These are phyloP conservation scores for Carassius carassius DNA, from an alignment of 2,113 vertebrate genomes.

Conservation along the genomic window DNA sequence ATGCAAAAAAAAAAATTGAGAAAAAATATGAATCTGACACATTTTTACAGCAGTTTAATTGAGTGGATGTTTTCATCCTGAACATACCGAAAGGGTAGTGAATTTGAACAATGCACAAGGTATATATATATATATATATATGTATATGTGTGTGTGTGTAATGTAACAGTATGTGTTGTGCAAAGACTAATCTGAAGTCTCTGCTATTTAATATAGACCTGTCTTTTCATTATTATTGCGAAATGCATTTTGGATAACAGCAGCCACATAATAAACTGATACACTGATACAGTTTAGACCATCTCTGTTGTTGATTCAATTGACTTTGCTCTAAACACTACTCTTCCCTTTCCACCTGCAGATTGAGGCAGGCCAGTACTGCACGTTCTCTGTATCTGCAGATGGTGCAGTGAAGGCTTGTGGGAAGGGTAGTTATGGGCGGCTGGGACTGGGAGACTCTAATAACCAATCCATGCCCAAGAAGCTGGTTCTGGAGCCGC, in stretches of 20 bases:
- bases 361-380: conserved; percentile 84
- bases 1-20: too few species aligned
- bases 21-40: too few species aligned
- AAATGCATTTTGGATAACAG: conserved; percentile 5
- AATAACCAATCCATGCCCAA: conserved; percentile 83
- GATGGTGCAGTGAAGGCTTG: conserved; percentile 81
- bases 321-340: neutral
- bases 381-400: conserved; percentile 78
- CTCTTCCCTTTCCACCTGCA: conserved; percentile 52
- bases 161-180: neutral
- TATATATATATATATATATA: neutral
- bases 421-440: conserved; percentile 82
- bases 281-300: neutral
- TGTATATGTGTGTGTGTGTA: neutral
- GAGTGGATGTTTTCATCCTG: too few species aligned
- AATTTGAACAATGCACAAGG: too few species aligned
- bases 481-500: conserved; percentile 79
- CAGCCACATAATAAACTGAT: neutral
- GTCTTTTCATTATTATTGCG: conserved; percentile 8
- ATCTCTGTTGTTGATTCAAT: neutral
- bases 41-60: too few species aligned
- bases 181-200: neutral
- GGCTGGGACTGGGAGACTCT: conserved; percentile 80
- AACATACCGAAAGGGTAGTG: too few species aligned
- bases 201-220: neutral